These are phyloP conservation scores for Ptilodon capucinus DNA, from an alignment of 2,888 invertebrate genomes.

Conservation along the genomic window DNA sequence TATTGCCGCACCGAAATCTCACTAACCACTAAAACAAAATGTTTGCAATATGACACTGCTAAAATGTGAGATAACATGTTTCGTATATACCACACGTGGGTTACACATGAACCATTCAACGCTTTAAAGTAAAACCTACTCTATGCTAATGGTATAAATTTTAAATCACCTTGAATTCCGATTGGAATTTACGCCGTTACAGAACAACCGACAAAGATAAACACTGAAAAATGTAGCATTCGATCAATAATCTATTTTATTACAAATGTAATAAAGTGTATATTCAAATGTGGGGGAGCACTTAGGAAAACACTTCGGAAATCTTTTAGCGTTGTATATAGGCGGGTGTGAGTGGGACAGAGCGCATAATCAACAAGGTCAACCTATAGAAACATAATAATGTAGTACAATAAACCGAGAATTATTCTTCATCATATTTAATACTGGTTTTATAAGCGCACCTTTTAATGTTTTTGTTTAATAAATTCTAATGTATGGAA, in stretches of 20 bases:
- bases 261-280: conserved; percentile 34
- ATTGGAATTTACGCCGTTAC: conserved; percentile 35
- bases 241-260: conserved; percentile 44
- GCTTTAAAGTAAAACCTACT: conserved; percentile 30
- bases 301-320: conserved; percentile 72
- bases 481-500: too few species aligned
- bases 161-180: conserved; percentile 19
- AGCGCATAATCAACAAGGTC: conserved; percentile 58
- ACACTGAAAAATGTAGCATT: conserved; percentile 56
- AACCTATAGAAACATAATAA: conserved; percentile 57
- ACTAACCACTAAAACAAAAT: conserved; percentile 53
- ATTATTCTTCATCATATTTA: conserved; percentile 31
- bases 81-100: conserved; percentile 28
- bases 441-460: conserved; percentile 28
- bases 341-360: conserved; percentile 54
- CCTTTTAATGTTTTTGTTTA: too few species aligned
- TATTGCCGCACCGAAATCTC: conserved; percentile 18
- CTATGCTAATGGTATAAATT: conserved; percentile 23
- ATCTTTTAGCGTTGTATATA: conserved; percentile 42
- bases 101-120: conserved; percentile 11
- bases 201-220: conserved; percentile 50
- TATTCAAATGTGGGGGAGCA: conserved; percentile 28
- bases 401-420: conserved; percentile 18
- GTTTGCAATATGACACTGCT: conserved; percentile 77
- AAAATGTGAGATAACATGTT: conserved; percentile 72